phyloP scores from a whole-genome alignment of 2,888 invertebrate species.

The Lathronympha strigana region DNA sequence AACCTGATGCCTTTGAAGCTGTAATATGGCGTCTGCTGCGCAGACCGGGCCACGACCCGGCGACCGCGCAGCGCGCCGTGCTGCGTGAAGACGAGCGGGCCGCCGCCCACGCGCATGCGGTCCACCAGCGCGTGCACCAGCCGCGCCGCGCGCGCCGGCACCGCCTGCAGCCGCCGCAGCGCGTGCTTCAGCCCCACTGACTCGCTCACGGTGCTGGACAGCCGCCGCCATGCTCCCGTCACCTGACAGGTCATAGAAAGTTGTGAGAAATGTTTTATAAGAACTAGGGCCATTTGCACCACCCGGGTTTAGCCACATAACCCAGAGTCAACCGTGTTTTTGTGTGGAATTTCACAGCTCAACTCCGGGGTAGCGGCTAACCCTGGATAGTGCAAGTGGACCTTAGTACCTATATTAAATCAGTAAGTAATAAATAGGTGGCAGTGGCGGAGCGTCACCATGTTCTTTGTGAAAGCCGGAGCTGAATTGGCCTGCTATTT shows the following conservation, averaged over 20 bases:
- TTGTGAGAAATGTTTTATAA: background rate
- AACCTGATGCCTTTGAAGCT: conserved; percentile 81
- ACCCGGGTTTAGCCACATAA: too few relatives aligned
- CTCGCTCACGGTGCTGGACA: conserved; percentile 78
- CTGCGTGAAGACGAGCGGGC: conserved; percentile 70
- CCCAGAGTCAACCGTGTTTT: too few relatives aligned
- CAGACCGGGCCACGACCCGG: conserved; percentile 71
- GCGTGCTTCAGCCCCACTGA: conserved; percentile 79
- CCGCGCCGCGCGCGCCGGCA: conserved; percentile 77
- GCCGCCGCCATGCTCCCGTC: conserved; percentile 77
- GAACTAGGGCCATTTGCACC: too few relatives aligned
- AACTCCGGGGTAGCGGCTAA: too few relatives aligned
- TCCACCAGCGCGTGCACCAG: conserved; percentile 79
- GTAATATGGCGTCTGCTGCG: conserved; percentile 72
- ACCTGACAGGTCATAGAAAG: conserved; percentile 55
- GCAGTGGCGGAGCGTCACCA: too few relatives aligned
- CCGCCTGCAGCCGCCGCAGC: conserved; percentile 73
- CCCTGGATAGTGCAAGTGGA: too few relatives aligned
- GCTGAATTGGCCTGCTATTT: too few relatives aligned
- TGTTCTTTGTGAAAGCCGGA: too few relatives aligned
- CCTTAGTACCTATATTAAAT: too few relatives aligned
- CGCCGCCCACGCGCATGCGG: conserved; percentile 81
- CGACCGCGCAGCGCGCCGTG: conserved; percentile 74
- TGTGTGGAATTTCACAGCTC: too few relatives aligned
- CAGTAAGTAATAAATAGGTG: too few relatives aligned